phyloP scores from a whole-genome alignment of 35 echinoderm and acorn worm species.

The Nesometra sesokonis region DNA sequence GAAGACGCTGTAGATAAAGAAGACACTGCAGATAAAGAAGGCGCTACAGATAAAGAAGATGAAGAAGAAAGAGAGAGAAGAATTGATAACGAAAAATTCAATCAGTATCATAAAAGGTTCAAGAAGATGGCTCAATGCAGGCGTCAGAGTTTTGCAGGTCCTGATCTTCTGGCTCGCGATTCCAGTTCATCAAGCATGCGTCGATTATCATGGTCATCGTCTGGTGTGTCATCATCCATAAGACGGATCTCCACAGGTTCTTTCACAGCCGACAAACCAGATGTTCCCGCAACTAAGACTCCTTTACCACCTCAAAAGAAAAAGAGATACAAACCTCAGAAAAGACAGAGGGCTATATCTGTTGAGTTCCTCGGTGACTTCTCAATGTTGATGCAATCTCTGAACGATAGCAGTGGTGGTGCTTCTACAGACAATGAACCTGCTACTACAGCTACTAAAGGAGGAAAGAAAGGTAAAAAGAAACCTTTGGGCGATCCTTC shows the following conservation, averaged over 20 bases:
- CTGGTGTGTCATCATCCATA: not conserved
- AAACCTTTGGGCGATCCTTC: not conserved
- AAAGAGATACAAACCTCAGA: not conserved
- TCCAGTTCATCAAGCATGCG: not conserved
- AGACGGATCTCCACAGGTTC: not conserved
- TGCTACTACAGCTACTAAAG: not conserved
- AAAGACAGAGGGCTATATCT: conserved; percentile 41
- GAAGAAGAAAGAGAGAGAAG: not conserved
- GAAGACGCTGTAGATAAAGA: not conserved
- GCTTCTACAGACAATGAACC: not conserved
- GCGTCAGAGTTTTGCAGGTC: not conserved
- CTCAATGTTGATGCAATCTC: conserved; percentile 39
- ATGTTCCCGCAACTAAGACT: not conserved
- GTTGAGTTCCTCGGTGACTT: conserved; percentile 82
- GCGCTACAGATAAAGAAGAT: not conserved
- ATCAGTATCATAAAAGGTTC: not conserved
- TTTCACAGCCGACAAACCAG: not conserved
- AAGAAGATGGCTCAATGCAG: not conserved
- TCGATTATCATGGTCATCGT: not conserved
- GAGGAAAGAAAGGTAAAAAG: not conserved
- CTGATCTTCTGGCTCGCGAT: not conserved
- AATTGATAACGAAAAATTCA: not conserved
- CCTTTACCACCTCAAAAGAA: conserved; percentile 9
- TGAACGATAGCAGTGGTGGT: not conserved
- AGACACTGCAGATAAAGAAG: not conserved